Conservation (phyloP, 2,113 vertebrate genomes). For the Hyaena hyaena region DNA sequence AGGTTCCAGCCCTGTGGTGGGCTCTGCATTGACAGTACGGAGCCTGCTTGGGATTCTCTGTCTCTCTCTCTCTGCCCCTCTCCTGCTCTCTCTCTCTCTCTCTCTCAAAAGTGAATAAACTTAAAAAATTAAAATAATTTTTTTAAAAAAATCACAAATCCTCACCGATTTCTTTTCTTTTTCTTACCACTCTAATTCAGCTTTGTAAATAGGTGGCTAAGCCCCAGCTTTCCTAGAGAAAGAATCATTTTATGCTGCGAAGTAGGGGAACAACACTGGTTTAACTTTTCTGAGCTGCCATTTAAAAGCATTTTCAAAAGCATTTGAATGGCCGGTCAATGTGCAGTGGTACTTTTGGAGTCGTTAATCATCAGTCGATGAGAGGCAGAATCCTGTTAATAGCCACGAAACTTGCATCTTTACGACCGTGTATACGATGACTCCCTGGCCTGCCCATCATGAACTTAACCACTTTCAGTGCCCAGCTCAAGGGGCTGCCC, state of each 20-base stretch:
- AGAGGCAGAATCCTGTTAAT: background rate
- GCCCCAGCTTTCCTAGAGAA: background rate
- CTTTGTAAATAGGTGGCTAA: background rate
- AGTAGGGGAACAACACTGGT: background rate
- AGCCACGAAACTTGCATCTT: background rate
- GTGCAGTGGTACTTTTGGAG: background rate
- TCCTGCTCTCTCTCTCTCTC: no score
- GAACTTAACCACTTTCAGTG: background rate
- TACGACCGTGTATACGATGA: background rate
- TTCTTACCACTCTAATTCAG: background rate
- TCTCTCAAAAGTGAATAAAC: no score
- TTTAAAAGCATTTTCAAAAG: slow-evolving; percentile 43
- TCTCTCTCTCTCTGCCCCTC: no score
- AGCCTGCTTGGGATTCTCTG: no score
- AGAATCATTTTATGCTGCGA: background rate
- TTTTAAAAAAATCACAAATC: background rate
- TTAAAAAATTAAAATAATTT: no score
- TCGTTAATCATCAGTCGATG: background rate
- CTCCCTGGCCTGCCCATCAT: rapidly evolving
- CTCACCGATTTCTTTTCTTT: background rate
- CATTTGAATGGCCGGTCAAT: background rate
- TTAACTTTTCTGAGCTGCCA: background rate
- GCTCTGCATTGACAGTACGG: no score
- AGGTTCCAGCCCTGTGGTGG: no score
- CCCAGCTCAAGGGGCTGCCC: background rate